Base-by-base conservation (phyloP, 2,888 invertebrate genomes). In the Drosophila pegasa region DNA sequence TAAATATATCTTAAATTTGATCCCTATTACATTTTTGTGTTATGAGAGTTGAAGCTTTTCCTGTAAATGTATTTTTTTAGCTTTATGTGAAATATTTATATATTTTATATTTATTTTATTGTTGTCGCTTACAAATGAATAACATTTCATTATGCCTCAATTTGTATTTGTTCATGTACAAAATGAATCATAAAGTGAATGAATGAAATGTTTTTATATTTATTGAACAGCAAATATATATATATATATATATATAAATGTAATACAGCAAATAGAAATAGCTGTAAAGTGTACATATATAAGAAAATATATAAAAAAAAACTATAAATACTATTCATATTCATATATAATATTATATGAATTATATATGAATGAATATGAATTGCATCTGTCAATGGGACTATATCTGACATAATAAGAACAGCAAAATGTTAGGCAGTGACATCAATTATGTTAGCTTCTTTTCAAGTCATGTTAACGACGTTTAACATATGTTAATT, bases 131-230 rank as follows among this genome's bases (percentile, higher is more conserved):
- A 22, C 3, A 35, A 31, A 41, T 54, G 18, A 40, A 38, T 31
- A 18, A 14, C 18, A 61, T 25, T 58, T 31, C 37, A 22, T 16
- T 45, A 20, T 41, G 18, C 18, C 18, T 37, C 47, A 29, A 6
- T 35, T 22, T 16, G 14, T 6, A 22, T 14, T 29, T n/a, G 16
- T 58, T n/a, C 16, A 47, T 18, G 7, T 31, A 25, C 25, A 33
- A 47, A 47, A 18, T 33, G 31, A 35, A 35, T 57, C 55, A 57
- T 25, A 6, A 12, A 5, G 18, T n/a, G 9, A 43, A 43, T 25
- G 10, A 43, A 43, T 43, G 25, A 25, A 20, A 8, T 9, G 6
- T 20, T 33, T 33, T 35, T 10, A 35, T 31, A 7, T 7, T 12
- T 7, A 57, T 35, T n/a, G 4, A 35, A 54, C 14, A 35, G 10